Conservation (phyloP, 2,113 vertebrate species). For the Saguinus midas region DNA sequence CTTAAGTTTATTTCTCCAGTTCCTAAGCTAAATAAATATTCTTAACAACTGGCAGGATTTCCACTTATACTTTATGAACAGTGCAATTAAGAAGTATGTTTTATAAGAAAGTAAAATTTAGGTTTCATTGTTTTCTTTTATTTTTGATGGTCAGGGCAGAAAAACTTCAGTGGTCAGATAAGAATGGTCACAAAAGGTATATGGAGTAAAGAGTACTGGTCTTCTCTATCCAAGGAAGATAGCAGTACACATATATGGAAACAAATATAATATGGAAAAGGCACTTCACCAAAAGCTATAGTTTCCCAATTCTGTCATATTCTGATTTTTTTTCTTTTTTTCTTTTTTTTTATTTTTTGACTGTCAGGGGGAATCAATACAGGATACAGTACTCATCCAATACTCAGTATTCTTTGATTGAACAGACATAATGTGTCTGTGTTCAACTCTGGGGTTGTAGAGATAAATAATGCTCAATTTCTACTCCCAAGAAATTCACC, state of each 20-base stretch:
- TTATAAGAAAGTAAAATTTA: not conserved
- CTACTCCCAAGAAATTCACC: not conserved
- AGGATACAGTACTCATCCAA: not conserved
- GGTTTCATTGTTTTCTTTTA: not conserved
- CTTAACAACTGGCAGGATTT: not conserved
- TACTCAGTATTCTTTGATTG: not conserved
- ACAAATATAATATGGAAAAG: not conserved
- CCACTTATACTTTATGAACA: not conserved
- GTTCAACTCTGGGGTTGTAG: not conserved
- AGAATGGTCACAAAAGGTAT: not conserved
- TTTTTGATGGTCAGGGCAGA: not conserved
- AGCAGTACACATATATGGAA: not conserved
- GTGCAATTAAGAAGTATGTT: not conserved
- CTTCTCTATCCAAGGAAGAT: not conserved
- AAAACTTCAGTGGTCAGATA: not conserved
- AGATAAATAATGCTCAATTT: not conserved
- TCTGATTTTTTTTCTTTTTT: not conserved
- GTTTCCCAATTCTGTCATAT: not conserved
- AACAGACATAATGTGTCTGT: not conserved
- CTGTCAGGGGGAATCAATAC: not conserved
- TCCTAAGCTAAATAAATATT: slow-evolving; percentile 35
- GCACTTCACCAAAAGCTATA: not conserved
- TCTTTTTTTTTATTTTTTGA: not conserved
- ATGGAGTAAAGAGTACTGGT: not conserved
- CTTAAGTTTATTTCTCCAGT: slow-evolving; percentile 35